These are phyloP conservation scores for Typhlomys cinereus DNA, from an alignment of 2,113 vertebrate genomes.

Conservation along the genomic window DNA sequence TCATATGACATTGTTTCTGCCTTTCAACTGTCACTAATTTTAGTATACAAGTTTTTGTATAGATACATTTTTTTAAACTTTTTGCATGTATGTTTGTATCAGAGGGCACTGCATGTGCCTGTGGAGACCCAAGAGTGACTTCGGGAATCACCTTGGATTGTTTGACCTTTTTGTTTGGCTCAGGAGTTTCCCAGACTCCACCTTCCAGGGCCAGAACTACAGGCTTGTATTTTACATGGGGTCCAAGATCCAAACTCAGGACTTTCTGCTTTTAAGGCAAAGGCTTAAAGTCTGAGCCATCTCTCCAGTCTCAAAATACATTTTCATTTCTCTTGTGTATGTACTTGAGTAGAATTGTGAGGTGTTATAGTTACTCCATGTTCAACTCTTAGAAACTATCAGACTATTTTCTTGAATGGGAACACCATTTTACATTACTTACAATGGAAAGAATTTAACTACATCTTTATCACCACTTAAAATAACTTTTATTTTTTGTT, in stretches of 20 bases:
- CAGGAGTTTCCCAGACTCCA: no score
- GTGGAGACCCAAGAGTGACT: not conserved
- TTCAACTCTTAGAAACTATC: conserved; percentile 32
- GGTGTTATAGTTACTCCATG: not conserved
- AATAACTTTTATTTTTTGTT: not conserved
- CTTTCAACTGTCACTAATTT: not conserved
- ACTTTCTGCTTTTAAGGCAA: not conserved
- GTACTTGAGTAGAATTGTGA: not conserved
- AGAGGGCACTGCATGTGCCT: not conserved
- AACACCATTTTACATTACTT: not conserved
- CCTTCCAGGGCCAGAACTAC: no score
- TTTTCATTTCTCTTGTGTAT: not conserved
- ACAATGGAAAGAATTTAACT: not conserved
- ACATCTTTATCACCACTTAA: not conserved
- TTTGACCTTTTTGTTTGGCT: no score
- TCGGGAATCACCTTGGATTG: not conserved
- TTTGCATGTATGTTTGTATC: not conserved
- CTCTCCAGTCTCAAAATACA: not conserved
- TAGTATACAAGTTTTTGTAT: not conserved
- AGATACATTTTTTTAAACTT: not conserved
- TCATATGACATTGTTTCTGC: not conserved
- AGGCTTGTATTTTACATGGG: no score
- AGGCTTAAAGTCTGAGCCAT: no score
- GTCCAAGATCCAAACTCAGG: not conserved
- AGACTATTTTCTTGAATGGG: not conserved